Conservation (phyloP, 2,797 vertebrate genomes). For the Paratrypauchen microcephalus region DNA sequence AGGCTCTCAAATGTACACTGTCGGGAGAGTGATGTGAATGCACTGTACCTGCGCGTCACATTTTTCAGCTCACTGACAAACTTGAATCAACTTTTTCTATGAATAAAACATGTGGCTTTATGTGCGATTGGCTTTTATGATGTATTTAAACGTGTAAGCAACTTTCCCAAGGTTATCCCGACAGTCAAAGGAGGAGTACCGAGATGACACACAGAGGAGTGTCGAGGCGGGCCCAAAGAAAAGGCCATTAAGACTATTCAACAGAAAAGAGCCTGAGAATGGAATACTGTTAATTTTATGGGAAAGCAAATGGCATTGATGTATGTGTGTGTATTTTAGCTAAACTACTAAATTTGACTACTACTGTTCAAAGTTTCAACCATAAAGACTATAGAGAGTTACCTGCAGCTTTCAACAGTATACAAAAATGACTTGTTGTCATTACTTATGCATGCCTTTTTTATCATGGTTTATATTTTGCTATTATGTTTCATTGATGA, state of each 20-base stretch:
- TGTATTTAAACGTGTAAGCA: conserved; percentile 23
- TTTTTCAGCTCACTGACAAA: conserved; percentile 14
- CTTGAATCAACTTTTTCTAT: background rate
- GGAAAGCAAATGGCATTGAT: conserved; percentile 38
- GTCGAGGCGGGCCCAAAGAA: conserved; percentile 29
- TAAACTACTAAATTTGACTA: background rate
- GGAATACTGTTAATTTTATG: conserved; percentile 22
- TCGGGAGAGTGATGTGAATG: background rate
- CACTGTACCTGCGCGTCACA: conserved; percentile 6
- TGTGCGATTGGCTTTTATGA: conserved; percentile 32
- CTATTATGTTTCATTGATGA: too few relatives aligned
- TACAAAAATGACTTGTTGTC: background rate
- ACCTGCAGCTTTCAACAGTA: background rate
- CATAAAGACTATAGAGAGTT: too few relatives aligned
- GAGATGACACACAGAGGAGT: conserved; percentile 7
- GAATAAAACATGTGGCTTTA: conserved; percentile 24
- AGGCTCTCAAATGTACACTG: conserved; percentile 13
- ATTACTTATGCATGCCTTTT: too few relatives aligned
- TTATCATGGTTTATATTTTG: too few relatives aligned
- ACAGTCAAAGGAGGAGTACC: background rate
- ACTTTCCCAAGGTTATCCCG: conserved; percentile 32
- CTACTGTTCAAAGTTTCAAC: background rate
- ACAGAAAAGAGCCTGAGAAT: conserved; percentile 27
- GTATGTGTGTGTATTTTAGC: background rate
- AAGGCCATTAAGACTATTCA: conserved; percentile 26